Base-by-base conservation (phyloP, 2,888 invertebrate species). In the Desoria tigrina region DNA sequence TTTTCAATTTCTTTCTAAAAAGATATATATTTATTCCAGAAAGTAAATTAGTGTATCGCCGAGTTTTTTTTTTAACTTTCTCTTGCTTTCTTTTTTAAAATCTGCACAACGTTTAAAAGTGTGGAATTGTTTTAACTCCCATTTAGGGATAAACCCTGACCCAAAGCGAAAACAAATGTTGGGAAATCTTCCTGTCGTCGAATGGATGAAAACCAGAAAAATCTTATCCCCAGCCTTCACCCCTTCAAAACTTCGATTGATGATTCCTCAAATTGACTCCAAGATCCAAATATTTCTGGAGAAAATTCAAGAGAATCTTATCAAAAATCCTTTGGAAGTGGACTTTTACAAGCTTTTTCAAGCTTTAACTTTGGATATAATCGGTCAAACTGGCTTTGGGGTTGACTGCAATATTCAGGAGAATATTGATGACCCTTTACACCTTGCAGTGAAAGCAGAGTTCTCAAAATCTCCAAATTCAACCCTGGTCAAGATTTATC, bases 111-210 rank as follows among this genome's bases (percentile, higher is more conserved):
- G n/a, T n/a, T n/a, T n/a, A n/a, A n/a, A n/a, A n/a, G n/a, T n/a
- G n/a, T n/a, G n/a, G n/a, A n/a, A n/a, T n/a, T n/a, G n/a, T n/a
- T n/a, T n/a, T n/a, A n/a, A n/a, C n/a, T n/a, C n/a, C n/a, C n/a
- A 7, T 24, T 24, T 11, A 54, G 73, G 73, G 26, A 73, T 73
- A n/a, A 73, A 61, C 51, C 71, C 71, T 1, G 69, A 71, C 42
- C 63, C 63, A 26, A 69, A 66, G 23, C 51, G 73, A 24, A 54
- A 60, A 23, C 21, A 64, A 24, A 73, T 73, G 71, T 56, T 73
- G 1, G 73, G 71, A 14, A 73, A 73, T 53, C 62, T 73, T 2
- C 55, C 64, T 3, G 69, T 61, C 3, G 18, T 49, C 1, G 37
- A 69, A 27, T 73, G 73, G 73, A 26, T 53, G 32, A 7, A 16